Percentiles rank a stretch among this genome's conserved stretches.
Conservation (phyloP, 2,113 vertebrate genomes). For the Siniperca knerii region DNA sequence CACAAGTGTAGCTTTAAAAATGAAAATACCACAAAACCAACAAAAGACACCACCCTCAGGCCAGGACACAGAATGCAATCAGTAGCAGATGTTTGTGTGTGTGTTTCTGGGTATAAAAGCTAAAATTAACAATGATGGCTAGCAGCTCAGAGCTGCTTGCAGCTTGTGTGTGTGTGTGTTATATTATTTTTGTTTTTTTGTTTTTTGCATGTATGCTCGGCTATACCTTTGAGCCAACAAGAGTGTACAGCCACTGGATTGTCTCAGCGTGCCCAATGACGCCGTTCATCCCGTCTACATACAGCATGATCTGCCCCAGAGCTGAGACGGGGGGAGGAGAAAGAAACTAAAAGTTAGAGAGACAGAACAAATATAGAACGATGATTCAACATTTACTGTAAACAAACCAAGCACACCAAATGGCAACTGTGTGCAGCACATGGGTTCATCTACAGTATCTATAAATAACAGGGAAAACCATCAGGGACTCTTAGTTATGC, state of each 20-base stretch:
- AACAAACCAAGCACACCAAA: conserved; percentile 1
- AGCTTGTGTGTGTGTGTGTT: conserved; percentile 20
- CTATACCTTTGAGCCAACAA: conserved; percentile 95
- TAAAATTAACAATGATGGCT: conserved; percentile 56
- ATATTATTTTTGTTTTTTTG: neutral
- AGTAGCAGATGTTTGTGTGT: conserved; percentile 41
- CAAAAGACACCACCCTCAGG: conserved; percentile 23
- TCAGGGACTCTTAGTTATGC: neutral
- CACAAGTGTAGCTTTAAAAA: neutral
- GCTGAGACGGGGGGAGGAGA: conserved; percentile 79
- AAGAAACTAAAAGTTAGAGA: conserved; percentile 12
- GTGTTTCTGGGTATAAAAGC: conserved; percentile 28
- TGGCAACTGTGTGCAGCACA: conserved; percentile 17
- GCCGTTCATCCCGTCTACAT: conserved; percentile 98
- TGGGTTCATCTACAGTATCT: neutral
- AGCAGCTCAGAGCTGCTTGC: conserved; percentile 4
- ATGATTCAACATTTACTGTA: conserved; percentile 8
- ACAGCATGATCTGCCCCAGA: conserved; percentile 98
- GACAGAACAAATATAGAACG: conserved; percentile 7
- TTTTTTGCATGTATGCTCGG: neutral
- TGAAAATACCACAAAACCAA: conserved; percentile 28
- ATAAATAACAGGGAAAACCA: conserved; percentile 22
- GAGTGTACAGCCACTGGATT: conserved; percentile 94
- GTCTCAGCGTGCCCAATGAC: conserved; percentile 93
- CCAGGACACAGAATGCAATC: conserved; percentile 21